phyloP scores from a whole-genome alignment of 2,797 vertebrate species.

The Spondyliosoma cantharus region DNA sequence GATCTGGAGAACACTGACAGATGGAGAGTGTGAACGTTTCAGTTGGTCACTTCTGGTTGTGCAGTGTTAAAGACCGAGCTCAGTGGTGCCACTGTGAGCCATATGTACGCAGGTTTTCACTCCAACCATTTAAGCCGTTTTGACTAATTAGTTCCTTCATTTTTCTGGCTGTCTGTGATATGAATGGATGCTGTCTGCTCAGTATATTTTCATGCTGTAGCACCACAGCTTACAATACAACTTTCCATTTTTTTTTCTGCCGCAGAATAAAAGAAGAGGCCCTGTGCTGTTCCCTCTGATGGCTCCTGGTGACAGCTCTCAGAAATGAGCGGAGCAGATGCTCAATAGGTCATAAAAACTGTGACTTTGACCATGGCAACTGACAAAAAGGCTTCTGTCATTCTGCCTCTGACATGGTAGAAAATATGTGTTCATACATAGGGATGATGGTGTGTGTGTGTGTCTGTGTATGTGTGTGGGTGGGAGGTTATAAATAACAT shows the following conservation, averaged over 20 bases:
- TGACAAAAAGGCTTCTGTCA: conserved; percentile 22
- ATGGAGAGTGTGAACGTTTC: conserved; percentile 36
- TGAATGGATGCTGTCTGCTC: conserved; percentile 4
- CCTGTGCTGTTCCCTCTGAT: conserved; percentile 8
- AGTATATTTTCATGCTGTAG: neutral
- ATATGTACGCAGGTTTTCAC: conserved; percentile 43
- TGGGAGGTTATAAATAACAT: neutral
- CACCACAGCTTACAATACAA: neutral
- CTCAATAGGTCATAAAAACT: conserved; percentile 34
- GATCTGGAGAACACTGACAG: conserved; percentile 28
- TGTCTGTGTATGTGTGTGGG: neutral
- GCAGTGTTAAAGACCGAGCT: conserved; percentile 28
- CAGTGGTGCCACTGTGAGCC: conserved; percentile 52
- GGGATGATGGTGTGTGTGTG: no score
- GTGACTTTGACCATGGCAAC: conserved; percentile 29
- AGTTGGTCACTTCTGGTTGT: conserved; percentile 20
- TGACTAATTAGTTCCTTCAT: conserved; percentile 21
- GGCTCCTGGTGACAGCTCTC: conserved; percentile 33
- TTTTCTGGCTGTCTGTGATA: conserved; percentile 15
- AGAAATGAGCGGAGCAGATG: conserved; percentile 43
- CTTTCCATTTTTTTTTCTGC: conserved; percentile 22
- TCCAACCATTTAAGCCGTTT: conserved; percentile 31
- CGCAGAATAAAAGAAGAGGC: conserved; percentile 5
- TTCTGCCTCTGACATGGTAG: neutral
- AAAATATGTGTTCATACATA: neutral